Evolutionary conservation across 2,888 invertebrate species (phyloP), one percentile per base, ranked within the genome.

Genomic region (Mythimna ferrago): DNA sequence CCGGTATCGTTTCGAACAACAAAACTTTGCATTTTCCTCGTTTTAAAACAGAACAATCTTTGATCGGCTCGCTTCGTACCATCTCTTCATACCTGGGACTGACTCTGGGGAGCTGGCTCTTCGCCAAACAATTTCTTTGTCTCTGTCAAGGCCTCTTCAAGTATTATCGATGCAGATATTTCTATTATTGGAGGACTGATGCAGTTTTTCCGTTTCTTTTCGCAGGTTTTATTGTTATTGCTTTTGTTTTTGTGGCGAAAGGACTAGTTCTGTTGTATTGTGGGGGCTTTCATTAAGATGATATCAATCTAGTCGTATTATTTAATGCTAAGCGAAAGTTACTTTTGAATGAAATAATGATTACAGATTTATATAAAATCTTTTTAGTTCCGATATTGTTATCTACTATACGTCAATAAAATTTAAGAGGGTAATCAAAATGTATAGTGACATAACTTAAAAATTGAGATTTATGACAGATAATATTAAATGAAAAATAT

Each of bases 121-220:
- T 75, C 81, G 94, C 94, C 94, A 94, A 90, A 92, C 92, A 89
- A 93, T 93, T 94, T 93, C 93, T 95, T 94, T 94, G 94, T 94
- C 94, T 93, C 84, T 92, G 92, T 92, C 92, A 91, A 90, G 87
- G 81, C 88, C 86, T 87, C 88, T 89, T 92, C 88, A 89, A 92
- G 92, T 93, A 92, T 91, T 91, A 90, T 92, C 90, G 90, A 91
- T 92, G 92, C 89, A 89, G 90, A 92, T 92, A 92, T 92, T 91
- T 92, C 90, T 90, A 90, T 94, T 92, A 93, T 90, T 92, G 90
- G 88, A 89, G 85, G 87, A 89, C 87, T 83, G 83, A 76, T 83
- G 81, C 77, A 76, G 77, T 83, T 81, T 80, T 79, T 57, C 58
- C 58, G 76, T 80, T 77, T 80, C 71, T 89, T 88, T 86, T 77